Conservation (phyloP, 1,140 invertebrate genomes). For the Argopecten irradians region DNA sequence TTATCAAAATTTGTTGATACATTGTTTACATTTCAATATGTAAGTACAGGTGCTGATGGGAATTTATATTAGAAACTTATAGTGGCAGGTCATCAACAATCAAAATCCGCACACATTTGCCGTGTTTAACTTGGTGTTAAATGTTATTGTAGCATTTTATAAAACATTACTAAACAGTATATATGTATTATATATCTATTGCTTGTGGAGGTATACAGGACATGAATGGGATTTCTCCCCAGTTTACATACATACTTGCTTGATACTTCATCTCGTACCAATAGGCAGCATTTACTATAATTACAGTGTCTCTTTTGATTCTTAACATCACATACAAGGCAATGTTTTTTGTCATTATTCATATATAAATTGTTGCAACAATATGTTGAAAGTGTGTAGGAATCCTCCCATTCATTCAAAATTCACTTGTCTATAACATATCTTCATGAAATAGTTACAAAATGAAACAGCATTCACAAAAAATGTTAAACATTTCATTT, state of each 20-base stretch:
- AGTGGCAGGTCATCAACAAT: not conserved
- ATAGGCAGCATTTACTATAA: not conserved
- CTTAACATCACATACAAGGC: no score
- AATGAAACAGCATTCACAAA: no score
- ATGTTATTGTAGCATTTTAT: not conserved
- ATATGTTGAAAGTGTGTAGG: no score
- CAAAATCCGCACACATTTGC: not conserved
- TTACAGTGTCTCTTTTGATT: not conserved
- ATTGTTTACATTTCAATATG: constrained; percentile 2
- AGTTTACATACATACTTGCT: not conserved
- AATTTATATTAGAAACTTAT: not conserved
- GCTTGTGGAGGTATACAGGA: not conserved
- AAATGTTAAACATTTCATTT: no score
- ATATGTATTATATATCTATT: not conserved
- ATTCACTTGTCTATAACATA: no score
- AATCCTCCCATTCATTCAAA: no score
- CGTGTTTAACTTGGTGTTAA: not conserved
- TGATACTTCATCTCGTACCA: not conserved
- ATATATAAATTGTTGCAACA: no score
- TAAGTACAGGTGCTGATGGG: constrained; percentile 14
- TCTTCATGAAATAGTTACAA: no score
- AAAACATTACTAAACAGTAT: no score
- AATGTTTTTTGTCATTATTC: no score
- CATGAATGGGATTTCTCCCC: not conserved
- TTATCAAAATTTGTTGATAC: constrained; percentile 19